phyloP scores from a whole-genome alignment of 2,888 invertebrate genomes.

The Tiliacea citrago region DNA sequence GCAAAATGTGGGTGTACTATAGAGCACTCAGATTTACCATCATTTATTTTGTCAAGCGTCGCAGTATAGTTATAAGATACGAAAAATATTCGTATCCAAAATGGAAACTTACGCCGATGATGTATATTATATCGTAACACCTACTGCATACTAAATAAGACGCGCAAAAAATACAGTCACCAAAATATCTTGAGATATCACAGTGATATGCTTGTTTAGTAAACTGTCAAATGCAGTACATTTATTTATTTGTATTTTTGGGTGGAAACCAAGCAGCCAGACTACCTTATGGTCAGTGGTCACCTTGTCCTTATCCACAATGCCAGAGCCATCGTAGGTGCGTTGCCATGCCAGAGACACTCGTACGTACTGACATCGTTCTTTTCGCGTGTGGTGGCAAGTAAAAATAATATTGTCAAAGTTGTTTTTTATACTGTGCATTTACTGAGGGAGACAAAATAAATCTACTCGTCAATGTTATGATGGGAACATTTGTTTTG shows the following conservation, averaged over 20 bases:
- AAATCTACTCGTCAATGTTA: too few species aligned
- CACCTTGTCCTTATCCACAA: too few species aligned
- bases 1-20: too few species aligned
- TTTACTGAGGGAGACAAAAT: too few species aligned
- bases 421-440: too few species aligned
- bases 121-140: constrained; percentile 13
- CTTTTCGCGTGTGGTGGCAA: too few species aligned
- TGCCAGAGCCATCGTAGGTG: neutral
- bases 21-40: neutral
- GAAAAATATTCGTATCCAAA: constrained; percentile 9
- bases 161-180: neutral
- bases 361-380: too few species aligned
- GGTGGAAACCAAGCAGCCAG: neutral
- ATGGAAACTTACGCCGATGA: constrained; percentile 17
- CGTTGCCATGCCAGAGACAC: neutral
- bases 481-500: too few species aligned
- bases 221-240: neutral
- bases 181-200: constrained; percentile 6
- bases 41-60: neutral
- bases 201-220: neutral
- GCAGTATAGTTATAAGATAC: neutral
- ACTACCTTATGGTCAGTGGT: too few species aligned
- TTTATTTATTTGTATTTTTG: neutral
- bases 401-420: too few species aligned
- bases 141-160: constrained; percentile 29